Conservation (phyloP, 2,797 vertebrate genomes). For the Melanotaenia boesemani region DNA sequence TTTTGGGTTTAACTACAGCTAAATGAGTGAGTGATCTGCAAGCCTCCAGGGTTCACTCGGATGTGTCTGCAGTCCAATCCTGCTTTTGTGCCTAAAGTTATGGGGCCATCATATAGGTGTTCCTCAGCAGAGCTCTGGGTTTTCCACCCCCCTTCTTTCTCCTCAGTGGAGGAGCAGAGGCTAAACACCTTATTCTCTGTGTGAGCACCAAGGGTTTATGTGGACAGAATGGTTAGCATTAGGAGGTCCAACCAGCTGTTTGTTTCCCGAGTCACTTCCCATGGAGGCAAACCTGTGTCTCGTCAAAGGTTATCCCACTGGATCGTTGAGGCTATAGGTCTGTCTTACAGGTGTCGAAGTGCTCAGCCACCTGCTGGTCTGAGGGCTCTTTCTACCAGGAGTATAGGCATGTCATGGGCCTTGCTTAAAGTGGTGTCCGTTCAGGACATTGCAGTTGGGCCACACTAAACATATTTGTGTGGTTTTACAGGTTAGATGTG, state of each 20-base stretch:
- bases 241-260: not conserved
- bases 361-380: not conserved
- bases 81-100: not conserved
- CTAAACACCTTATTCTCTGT: not conserved
- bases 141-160: not conserved
- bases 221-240: not conserved
- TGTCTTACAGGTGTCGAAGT: not conserved
- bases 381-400: not conserved
- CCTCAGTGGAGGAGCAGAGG: not conserved
- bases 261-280: not conserved
- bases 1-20: not conserved
- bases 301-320: not conserved
- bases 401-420: not conserved
- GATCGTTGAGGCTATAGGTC: not conserved
- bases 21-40: not conserved
- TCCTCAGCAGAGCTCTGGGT: not conserved
- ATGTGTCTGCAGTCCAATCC: not conserved
- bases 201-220: not conserved
- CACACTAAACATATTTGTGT: not conserved
- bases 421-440: not conserved
- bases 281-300: not conserved
- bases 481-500: constrained; percentile 1
- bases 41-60: not conserved
- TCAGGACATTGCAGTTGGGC: not conserved
- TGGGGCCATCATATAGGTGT: not conserved